phyloP scores from a whole-genome alignment of 1,140 invertebrate species.

The Camponotus pennsylvanicus region DNA sequence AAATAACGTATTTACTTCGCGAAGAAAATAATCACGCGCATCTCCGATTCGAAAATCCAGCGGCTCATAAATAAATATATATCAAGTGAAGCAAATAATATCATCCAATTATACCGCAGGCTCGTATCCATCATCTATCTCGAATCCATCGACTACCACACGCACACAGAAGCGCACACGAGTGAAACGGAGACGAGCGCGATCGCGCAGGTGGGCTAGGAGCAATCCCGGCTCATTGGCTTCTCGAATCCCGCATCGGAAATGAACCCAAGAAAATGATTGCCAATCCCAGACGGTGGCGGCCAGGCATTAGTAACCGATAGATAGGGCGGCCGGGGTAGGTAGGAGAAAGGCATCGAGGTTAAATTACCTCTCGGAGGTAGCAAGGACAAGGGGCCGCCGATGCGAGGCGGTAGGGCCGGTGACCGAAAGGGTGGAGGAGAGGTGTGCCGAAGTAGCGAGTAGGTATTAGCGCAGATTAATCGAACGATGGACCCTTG shows the following conservation, averaged over 20 bases:
- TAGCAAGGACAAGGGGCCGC: conserved; percentile 65
- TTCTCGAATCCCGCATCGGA: conserved; percentile 55
- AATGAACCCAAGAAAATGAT: conserved; percentile 78
- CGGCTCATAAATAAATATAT: conserved; percentile 49
- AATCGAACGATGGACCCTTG: conserved; percentile 74
- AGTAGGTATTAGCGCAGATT: conserved; percentile 81
- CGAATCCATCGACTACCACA: conserved; percentile 42
- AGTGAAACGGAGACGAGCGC: conserved; percentile 3
- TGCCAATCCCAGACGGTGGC: conserved; percentile 70
- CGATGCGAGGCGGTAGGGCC: conserved; percentile 65
- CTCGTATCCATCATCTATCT: conserved; percentile 54
- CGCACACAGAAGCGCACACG: conserved; percentile 14
- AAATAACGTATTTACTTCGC: background rate
- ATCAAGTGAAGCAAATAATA: conserved; percentile 52
- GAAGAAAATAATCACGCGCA: conserved; percentile 11
- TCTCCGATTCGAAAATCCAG: background rate
- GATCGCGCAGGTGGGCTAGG: conserved; percentile 56
- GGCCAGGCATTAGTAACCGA: conserved; percentile 75
- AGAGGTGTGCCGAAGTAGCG: conserved; percentile 74
- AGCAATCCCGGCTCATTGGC: conserved; percentile 58
- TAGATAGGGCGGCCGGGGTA: conserved; percentile 68
- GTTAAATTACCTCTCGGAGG: conserved; percentile 76
- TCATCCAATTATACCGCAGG: conserved; percentile 52
- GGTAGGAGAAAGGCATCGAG: conserved; percentile 52
- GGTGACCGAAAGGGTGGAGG: conserved; percentile 61